These are phyloP conservation scores for Argya squamiceps DNA, from an alignment of 2,797 vertebrate genomes.

Conservation along the genomic window DNA sequence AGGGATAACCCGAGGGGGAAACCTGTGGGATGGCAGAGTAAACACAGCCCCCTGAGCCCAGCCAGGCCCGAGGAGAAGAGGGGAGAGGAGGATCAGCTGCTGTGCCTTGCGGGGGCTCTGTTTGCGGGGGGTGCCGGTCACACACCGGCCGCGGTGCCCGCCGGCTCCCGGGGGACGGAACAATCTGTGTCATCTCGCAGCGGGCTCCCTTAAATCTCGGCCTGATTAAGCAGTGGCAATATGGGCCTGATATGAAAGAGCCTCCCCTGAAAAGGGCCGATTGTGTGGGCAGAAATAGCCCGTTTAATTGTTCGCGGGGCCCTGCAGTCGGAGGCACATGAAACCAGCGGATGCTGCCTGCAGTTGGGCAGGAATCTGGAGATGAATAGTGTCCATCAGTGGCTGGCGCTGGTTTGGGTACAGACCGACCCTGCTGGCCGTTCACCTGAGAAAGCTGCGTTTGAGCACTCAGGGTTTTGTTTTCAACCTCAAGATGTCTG, in stretches of 20 bases:
- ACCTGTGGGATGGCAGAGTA: neutral
- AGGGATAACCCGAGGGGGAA: neutral
- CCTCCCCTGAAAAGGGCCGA: neutral
- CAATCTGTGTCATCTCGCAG: conserved; percentile 64
- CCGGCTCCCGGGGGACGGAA: neutral
- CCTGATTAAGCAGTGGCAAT: conserved; percentile 44
- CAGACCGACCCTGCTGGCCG: neutral
- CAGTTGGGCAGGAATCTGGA: neutral
- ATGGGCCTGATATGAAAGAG: conserved; percentile 17
- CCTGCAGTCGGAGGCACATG: neutral
- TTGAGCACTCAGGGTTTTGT: neutral
- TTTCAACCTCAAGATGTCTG: neutral
- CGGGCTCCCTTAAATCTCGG: conserved; percentile 30
- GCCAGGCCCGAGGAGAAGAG: neutral
- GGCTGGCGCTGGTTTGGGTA: neutral
- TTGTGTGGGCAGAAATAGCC: conserved; percentile 18
- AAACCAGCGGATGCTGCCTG: neutral
- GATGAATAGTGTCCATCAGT: neutral
- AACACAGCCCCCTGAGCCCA: neutral
- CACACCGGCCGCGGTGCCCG: neutral
- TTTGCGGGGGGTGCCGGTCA: neutral
- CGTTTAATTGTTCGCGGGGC: neutral
- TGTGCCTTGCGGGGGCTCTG: neutral
- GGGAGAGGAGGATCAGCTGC: neutral
- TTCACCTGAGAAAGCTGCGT: neutral